phyloP scores from a whole-genome alignment of 2,113 vertebrate genomes.

The Cyprinus carpio region DNA sequence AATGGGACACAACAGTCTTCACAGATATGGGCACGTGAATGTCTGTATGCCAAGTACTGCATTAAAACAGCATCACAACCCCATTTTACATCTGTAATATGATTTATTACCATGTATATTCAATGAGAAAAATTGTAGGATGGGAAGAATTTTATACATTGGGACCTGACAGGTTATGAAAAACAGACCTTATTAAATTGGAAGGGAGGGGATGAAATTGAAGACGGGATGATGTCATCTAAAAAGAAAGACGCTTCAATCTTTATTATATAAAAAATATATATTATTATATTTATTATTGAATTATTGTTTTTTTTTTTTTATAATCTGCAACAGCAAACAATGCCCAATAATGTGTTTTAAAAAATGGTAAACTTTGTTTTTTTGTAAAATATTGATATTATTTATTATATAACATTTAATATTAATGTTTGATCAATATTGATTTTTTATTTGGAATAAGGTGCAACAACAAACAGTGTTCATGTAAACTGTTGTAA shows the following conservation, averaged over 20 bases:
- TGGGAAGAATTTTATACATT: no score
- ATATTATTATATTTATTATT: background rate
- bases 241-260: background rate
- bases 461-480: background rate
- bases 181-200: no score
- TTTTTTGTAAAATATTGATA: no score
- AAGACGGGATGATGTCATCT: background rate
- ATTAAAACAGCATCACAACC: background rate
- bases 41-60: background rate
- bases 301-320: no score
- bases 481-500: no score
- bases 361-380: no score
- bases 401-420: background rate
- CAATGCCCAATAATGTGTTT: no score
- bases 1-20: background rate
- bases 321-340: no score
- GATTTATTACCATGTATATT: background rate
- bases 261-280: no score
- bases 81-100: background rate
- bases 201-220: background rate
- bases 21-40: background rate
- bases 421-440: background rate
- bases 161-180: no score
- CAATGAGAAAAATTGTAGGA: no score
- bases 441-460: background rate